These are phyloP conservation scores for Thaumatotibia leucotreta DNA, from an alignment of 1,140 invertebrate genomes.

Conservation along the genomic window DNA sequence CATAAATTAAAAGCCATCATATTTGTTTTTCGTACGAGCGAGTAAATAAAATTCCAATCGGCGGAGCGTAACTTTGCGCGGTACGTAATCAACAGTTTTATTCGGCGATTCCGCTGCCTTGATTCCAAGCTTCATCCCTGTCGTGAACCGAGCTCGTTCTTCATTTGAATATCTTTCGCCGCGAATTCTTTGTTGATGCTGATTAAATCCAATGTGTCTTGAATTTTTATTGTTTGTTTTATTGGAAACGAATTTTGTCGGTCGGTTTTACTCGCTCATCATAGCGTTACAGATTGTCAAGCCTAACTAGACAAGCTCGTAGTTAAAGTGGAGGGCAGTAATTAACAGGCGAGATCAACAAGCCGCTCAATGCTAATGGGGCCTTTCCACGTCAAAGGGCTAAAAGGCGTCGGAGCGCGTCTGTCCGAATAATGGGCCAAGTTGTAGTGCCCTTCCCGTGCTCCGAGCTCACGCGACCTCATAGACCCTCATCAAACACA, in stretches of 20 bases:
- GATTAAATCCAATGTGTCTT: conserved; percentile 55
- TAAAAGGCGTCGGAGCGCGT: conserved; percentile 65
- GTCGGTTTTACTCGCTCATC: conserved; percentile 4
- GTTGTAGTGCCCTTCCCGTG: conserved; percentile 38
- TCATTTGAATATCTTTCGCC: conserved; percentile 64
- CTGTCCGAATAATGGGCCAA: conserved; percentile 67
- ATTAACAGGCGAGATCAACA: conserved; percentile 67
- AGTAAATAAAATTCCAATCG: conserved; percentile 70
- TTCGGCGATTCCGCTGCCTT: conserved; percentile 64
- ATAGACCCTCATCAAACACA: conserved; percentile 67
- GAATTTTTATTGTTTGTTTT: conserved; percentile 32
- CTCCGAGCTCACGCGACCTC: conserved; percentile 37
- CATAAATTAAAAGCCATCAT: conserved; percentile 73
- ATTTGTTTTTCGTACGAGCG: conserved; percentile 68
- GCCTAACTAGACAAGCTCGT: conserved; percentile 29
- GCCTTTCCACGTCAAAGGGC: conserved; percentile 64
- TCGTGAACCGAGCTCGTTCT: conserved; percentile 44
- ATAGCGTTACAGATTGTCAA: conserved; percentile 27
- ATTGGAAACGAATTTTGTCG: conserved; percentile 16
- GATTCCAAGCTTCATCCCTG: conserved; percentile 53
- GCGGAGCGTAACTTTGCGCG: conserved; percentile 66
- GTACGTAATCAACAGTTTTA: conserved; percentile 71
- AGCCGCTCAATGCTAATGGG: conserved; percentile 67
- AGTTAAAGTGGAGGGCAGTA: conserved; percentile 58
- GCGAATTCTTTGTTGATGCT: conserved; percentile 45